Base-by-base conservation (phyloP, 2,888 invertebrate genomes). In the Empis stercorea region DNA sequence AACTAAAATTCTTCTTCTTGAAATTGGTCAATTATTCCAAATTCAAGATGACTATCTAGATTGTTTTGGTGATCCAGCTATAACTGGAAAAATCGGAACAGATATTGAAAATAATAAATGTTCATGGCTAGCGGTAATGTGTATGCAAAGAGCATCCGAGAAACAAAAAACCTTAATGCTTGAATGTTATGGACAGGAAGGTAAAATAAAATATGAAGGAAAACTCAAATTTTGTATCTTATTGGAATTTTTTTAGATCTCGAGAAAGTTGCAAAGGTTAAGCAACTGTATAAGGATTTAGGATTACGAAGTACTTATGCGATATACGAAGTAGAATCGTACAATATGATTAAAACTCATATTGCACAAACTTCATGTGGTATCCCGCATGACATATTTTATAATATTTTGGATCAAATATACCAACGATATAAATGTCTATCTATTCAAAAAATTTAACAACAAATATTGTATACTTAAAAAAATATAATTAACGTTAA, bases 101-200 rank as follows among this genome's bases (percentile, higher is more conserved):
- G 96, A 97, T 63, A 95, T 99, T 56, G 79, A 85, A 69, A 92
- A 95, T 57, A 94, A 94, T 30, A 97, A 96, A 71, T 97, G 96
- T 69, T 82, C 92, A 0, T 99, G 97, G 97, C 71, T 95, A 30
- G 81, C 88, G 2, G 88, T 94, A 1, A 84, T 87, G 1, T 94
- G 94, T 10, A 71, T 94, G 51, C 85, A 91, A 65, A 75, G 84
- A 46, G 86, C 84, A 1, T 78, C 76, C 41, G 73, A 79, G 0
- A 71, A 76, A 6, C 89, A 92, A 61, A 76, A 75, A 53, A 74
- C 79, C 59, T 72, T 86, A 27, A 76, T 91, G 73, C 74, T 81
- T 60, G 79, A 86, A 51, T 80, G 83, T 64, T 93, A 91, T 60
- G 91, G 88, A 11, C 70, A 72, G 41, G 65, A 73, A 41, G 69